Evolutionary conservation across 2,113 vertebrate genomes (phyloP).

Genomic region (Butastur rufipennis): DNA sequence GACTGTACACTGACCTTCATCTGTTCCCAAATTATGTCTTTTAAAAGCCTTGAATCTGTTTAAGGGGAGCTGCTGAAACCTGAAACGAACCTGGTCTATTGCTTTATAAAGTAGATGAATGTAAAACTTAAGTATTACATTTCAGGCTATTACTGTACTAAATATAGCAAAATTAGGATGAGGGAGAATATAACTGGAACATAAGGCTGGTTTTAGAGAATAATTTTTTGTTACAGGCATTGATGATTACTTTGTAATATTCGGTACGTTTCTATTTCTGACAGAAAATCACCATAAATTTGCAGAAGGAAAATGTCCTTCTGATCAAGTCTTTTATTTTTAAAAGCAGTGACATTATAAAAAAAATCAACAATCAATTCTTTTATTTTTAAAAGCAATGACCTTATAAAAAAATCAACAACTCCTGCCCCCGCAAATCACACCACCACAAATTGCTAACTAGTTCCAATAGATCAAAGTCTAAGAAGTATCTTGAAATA

Average conservation of each 20-base stretch:
- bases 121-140: conserved; percentile 35
- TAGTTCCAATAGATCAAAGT: background rate
- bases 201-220: background rate
- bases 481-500: background rate
- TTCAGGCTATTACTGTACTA: conserved; percentile 38
- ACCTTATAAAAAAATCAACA: background rate
- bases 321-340: background rate
- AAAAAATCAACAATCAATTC: background rate
- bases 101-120: conserved; percentile 35
- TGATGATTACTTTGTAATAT: background rate
- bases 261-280: background rate
- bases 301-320: background rate
- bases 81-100: conserved; percentile 9
- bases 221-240: background rate
- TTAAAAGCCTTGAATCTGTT: conserved; percentile 44
- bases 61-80: conserved; percentile 44
- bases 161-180: conserved; percentile 43
- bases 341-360: background rate
- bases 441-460: background rate
- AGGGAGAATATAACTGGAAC: background rate
- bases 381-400: too few species aligned
- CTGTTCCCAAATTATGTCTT: conserved; percentile 50
- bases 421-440: background rate
- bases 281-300: background rate
- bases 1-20: conserved; percentile 47